Percentiles rank a stretch among this genome's conserved stretches.
These are phyloP conservation scores for Tethea ocularis DNA, from an alignment of 2,888 invertebrate species.

Conservation along the genomic window DNA sequence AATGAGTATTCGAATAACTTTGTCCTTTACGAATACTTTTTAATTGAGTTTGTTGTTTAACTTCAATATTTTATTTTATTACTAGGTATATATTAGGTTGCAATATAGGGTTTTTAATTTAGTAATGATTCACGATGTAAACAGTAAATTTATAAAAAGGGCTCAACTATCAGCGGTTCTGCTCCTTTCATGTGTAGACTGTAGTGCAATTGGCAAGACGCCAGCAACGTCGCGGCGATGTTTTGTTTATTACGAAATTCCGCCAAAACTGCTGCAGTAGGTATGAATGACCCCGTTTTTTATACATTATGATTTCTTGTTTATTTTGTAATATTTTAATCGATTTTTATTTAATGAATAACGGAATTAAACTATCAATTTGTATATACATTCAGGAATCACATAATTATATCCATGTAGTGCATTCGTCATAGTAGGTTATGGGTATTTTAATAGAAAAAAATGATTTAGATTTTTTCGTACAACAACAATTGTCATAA, in stretches of 20 bases:
- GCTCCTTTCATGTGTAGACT: slow-evolving; percentile 36
- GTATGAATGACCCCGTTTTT: slow-evolving; percentile 67
- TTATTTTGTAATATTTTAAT: slow-evolving; percentile 19
- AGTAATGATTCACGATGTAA: slow-evolving; percentile 7
- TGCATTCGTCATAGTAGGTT: too few species aligned
- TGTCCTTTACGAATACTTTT: too few species aligned
- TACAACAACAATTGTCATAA: too few species aligned
- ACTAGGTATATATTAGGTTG: too few species aligned
- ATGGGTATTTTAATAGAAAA: too few species aligned
- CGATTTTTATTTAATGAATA: neutral
- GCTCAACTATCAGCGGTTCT: slow-evolving; percentile 38
- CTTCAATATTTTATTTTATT: too few species aligned
- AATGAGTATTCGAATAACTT: too few species aligned
- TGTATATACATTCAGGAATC: neutral
- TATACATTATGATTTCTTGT: slow-evolving; percentile 40
- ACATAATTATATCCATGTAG: too few species aligned
- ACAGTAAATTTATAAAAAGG: slow-evolving; percentile 28
- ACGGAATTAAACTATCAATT: neutral
- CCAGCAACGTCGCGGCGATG: slow-evolving; percentile 59
- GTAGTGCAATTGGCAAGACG: slow-evolving; percentile 60
- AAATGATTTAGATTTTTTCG: neutral
- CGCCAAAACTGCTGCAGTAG: slow-evolving; percentile 77
- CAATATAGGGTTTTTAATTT: neutral
- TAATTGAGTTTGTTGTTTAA: too few species aligned
- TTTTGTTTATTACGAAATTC: slow-evolving; percentile 81